Percentiles rank a stretch among this genome's conserved stretches.
phyloP scores from a whole-genome alignment of 2,888 invertebrate genomes.

The Sarcophaga subvicina region DNA sequence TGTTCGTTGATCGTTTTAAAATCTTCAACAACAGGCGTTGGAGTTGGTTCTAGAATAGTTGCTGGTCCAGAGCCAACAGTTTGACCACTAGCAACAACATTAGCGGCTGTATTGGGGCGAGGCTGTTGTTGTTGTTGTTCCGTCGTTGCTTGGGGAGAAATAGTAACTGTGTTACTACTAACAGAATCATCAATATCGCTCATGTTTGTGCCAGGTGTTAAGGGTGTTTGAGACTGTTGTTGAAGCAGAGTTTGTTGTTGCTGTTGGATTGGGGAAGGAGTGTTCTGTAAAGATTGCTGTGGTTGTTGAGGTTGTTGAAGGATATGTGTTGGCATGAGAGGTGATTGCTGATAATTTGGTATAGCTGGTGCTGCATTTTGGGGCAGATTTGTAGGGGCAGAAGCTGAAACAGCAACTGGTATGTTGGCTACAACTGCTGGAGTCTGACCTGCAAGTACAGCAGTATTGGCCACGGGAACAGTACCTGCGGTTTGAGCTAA shows the following conservation, averaged over 20 bases:
- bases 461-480: conserved; percentile 76
- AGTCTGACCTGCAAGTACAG: conserved; percentile 67
- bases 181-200: conserved; percentile 60
- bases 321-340: conserved; percentile 73
- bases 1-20: conserved; percentile 79
- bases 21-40: conserved; percentile 74
- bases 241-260: conserved; percentile 58
- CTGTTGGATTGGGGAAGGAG: conserved; percentile 67
- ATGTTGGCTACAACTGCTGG: conserved; percentile 69
- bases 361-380: conserved; percentile 69
- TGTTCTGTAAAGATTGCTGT: conserved; percentile 60
- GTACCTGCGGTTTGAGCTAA: conserved; percentile 80
- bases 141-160: conserved; percentile 14
- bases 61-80: conserved; percentile 59
- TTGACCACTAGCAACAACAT: conserved; percentile 70
- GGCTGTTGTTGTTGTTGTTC: conserved; percentile 53
- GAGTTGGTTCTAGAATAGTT: conserved; percentile 70
- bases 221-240: conserved; percentile 61
- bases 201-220: conserved; percentile 47
- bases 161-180: conserved; percentile 47
- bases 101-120: conserved; percentile 71
- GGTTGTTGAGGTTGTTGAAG: conserved; percentile 66
- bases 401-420: conserved; percentile 62
- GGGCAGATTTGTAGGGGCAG: conserved; percentile 57
- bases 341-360: conserved; percentile 76